These are phyloP conservation scores for Lacerta bilineata DNA, from an alignment of 2,797 vertebrate species.

Conservation along the genomic window DNA sequence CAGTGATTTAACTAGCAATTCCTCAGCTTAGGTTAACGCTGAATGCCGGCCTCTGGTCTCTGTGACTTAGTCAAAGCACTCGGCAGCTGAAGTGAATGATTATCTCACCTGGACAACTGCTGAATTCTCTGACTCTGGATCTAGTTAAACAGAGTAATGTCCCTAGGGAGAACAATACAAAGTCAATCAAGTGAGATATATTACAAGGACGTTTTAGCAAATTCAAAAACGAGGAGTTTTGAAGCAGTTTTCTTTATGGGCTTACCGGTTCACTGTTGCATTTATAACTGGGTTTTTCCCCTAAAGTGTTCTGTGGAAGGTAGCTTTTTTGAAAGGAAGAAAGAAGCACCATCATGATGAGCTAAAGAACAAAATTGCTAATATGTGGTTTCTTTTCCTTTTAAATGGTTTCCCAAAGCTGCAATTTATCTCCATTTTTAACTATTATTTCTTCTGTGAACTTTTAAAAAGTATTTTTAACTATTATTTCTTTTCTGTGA, in stretches of 20 bases:
- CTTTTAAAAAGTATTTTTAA: constrained; percentile 42
- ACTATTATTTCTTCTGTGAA: constrained; percentile 35
- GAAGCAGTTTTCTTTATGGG: neutral
- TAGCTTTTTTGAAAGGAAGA: neutral
- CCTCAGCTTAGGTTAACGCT: constrained; percentile 5
- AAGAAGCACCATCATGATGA: no score
- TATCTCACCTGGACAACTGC: neutral
- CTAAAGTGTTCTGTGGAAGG: constrained; percentile 27
- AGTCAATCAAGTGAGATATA: constrained; percentile 13
- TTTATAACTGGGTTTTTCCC: constrained; percentile 18
- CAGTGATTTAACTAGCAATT: constrained; percentile 22
- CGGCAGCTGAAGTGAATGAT: neutral
- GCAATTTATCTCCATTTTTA: neutral
- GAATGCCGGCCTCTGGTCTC: neutral
- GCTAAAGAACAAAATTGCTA: constrained; percentile 34
- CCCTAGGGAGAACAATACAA: constrained; percentile 28
- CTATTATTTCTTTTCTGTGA: no score
- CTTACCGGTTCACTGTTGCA: constrained; percentile 19
- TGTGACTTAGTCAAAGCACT: rapidly evolving
- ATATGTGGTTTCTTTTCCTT: constrained; percentile 41
- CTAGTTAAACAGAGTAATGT: constrained; percentile 10
- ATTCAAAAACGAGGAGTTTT: neutral
- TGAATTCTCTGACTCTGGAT: constrained; percentile 29
- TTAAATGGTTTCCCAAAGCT: constrained; percentile 25
- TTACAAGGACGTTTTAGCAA: constrained; percentile 7